Evolutionary conservation across 2,113 vertebrate species (phyloP), one percentile per base, ranked within the genome.

Genomic region (Cyprinus carpio): DNA sequence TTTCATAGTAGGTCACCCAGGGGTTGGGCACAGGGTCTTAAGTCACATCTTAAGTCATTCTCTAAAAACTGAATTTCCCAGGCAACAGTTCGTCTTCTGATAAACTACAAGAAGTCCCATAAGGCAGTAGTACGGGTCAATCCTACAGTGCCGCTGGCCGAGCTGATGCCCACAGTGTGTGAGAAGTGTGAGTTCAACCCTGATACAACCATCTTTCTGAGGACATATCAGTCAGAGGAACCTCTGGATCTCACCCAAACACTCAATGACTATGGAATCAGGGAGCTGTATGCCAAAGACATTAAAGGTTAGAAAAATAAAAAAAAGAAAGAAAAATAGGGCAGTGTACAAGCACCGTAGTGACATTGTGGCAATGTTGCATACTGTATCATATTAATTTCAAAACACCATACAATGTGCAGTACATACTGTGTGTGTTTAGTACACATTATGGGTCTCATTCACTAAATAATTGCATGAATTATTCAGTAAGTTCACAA

Each of bases 31-130:
- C 43, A 46, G 11, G 43, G 43, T 46, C 43, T 43, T 10, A 43
- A 34, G 18, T 71, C 18, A 71, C 9, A n/a, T n/a, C 7, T 37
- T 71, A 1, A 31, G 67, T 11, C 67, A 1, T 58, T 18, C 15
- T 54, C 16, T 58, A 13, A 77, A 15, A 40, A 27, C 62, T 16
- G 0, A 1, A 69, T 25, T 62, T 87, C 1, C 72, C 90, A 99
- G 98, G 95, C 96, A 81, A 97, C 97, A 0, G 96, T 99, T 0
- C 96, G 98, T 75, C 95, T 99, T 56, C 91, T 99, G 83, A 94
- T 99, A 90, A 98, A 98, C 93, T 99, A 99, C 94, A 98, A 95
- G 87, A 96, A 92, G 92, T 95, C 95, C 11, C 96, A 99, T 89
- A 99, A 98, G 92, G 94, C 97, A 0, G 95, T 99, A 85, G 93